Conservation (phyloP, 2,888 invertebrate species). For the Parelbella ahira region DNA sequence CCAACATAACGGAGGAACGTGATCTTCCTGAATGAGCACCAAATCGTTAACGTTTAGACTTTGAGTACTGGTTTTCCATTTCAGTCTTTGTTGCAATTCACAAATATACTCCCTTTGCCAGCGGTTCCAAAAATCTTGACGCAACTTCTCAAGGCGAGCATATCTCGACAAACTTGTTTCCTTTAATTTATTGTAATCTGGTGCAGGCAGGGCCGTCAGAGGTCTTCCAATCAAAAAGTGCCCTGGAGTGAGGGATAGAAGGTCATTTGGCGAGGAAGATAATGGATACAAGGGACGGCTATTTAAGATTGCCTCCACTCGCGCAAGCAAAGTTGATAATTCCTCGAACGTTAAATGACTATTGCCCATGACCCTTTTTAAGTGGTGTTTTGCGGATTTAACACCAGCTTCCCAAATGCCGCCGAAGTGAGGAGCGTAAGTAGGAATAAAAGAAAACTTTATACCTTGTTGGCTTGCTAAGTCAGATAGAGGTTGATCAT, state of each 20-base stretch:
- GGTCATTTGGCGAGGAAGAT: slow-evolving; percentile 3
- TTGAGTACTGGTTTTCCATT: neutral
- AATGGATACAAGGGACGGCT: slow-evolving; percentile 20
- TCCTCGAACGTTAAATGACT: slow-evolving; percentile 19
- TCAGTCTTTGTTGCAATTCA: neutral
- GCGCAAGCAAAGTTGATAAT: slow-evolving; percentile 13
- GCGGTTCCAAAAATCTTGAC: slow-evolving; percentile 13
- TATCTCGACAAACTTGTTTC: neutral
- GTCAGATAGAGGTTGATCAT: slow-evolving; percentile 11
- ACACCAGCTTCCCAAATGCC: slow-evolving; percentile 28
- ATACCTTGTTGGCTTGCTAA: slow-evolving; percentile 26
- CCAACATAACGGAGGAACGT: neutral
- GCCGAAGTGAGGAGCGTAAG: slow-evolving; percentile 30
- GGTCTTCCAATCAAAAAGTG: slow-evolving; percentile 17
- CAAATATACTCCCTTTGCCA: neutral
- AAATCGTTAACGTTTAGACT: neutral
- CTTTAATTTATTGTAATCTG: neutral
- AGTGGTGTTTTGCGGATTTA: slow-evolving; percentile 25
- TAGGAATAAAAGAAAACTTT: slow-evolving; percentile 28
- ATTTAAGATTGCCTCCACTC: slow-evolving; percentile 22
- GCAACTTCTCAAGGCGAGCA: slow-evolving; percentile 4
- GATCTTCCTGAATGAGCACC: neutral
- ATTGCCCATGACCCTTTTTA: slow-evolving; percentile 11
- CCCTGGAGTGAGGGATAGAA: slow-evolving; percentile 3
- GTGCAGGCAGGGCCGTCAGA: slow-evolving; percentile 9